A percentile compares a stretch with the other conserved stretches of the same genome.
phyloP scores from a whole-genome alignment of 53 echinoderm and acorn worm genomes.

The Paelopatides confundens region DNA sequence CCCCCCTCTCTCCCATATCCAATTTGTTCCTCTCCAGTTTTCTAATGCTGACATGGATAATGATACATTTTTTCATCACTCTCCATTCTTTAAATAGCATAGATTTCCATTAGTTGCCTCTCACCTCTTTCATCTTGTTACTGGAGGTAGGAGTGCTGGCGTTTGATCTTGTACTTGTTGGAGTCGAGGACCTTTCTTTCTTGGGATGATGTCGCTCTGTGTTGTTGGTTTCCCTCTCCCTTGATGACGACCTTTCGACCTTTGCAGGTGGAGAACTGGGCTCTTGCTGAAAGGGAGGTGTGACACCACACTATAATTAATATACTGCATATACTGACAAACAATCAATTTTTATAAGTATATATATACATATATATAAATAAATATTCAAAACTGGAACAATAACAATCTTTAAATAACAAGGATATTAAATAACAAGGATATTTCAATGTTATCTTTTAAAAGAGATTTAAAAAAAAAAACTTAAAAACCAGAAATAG shows the following conservation, averaged over 20 bases:
- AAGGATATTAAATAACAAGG: background rate
- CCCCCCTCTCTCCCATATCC: no score
- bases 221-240: conserved; percentile 78
- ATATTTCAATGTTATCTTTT: no score
- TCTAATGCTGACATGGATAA: no score
- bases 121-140: conserved; percentile 88
- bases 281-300: conserved; percentile 60
- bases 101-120: conserved; percentile 68
- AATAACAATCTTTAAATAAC: background rate
- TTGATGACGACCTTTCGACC: conserved; percentile 79
- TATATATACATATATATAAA: background rate
- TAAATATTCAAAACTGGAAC: background rate
- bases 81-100: no score
- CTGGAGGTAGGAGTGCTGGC: conserved; percentile 90
- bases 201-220: conserved; percentile 94
- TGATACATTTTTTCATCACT: no score
- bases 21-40: no score
- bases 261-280: conserved; percentile 88
- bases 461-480: background rate
- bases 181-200: conserved; percentile 95
- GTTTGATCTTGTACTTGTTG: conserved; percentile 95
- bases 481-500: no score
- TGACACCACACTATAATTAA: no score
- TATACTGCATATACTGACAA: no score
- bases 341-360: no score